Base-by-base conservation (phyloP, 2,888 invertebrate species). In the Oscheius onirici region DNA sequence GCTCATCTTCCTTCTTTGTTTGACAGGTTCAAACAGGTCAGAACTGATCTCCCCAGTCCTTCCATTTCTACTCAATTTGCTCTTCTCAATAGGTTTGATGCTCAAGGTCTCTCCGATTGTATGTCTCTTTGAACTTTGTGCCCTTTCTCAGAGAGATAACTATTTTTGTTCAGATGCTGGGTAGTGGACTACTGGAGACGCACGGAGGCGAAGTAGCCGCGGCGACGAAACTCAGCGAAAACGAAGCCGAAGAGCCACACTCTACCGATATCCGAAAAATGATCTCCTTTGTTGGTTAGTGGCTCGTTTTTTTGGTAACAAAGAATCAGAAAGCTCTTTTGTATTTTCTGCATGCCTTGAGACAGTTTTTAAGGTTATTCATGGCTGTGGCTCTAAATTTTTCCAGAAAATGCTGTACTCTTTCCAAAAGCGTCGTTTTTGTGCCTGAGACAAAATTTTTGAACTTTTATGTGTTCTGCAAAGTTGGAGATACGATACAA, bases 201-300 rank as follows among this genome's bases (percentile, higher is more conserved):
- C 67, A 28, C 13, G 26, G 65, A 20, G 28, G 55, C 57, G 58
- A 69, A 44, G 58, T 52, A 22, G 69, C 69, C n/a, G 60, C 69
- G 10, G 69, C 34, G 20, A 68, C 55, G 28, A 69, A 69, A 24
- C 57, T 70, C 20, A 70, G 54, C 40, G 70, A 54, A 40, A 44
- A 41, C 24, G 34, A 34, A 34, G 41, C 58, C 11, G 70, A 70
- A 52, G 70, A 61, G 54, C 51, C 51, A n/a, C 70, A 70, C 20
- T 54, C 70, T 22, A 70, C 70, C 13, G 70, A 70, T 28, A 70
- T 70, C 54, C 61, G 70, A 20, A 70, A 70, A 20, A 70, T 70
- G 70, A 63, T 70, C 52, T 26, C 63, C 17, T 70, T 63, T 51
- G 46, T 70, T 40, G 70, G 70, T 70, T 34, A 26, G 57, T 67